Evolutionary conservation across 2,888 invertebrate genomes (phyloP), one percentile per base, ranked within the genome.

Genomic region (Drosophila fulvimacula): DNA sequence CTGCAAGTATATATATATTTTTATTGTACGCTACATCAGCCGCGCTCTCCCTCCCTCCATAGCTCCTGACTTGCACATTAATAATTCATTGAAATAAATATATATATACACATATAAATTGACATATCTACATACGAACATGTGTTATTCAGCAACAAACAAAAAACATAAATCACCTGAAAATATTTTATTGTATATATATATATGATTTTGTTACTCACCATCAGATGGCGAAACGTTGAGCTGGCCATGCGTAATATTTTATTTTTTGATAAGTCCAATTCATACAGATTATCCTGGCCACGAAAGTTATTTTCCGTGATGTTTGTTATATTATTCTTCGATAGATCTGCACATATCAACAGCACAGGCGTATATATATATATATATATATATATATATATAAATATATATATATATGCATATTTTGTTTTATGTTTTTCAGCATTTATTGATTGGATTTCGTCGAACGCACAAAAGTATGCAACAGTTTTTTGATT

Each of bases 291-390:
- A 92, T 95, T 95, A 81, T 95, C 94, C 82, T 96, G 94, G 19
- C 96, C 96, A 60, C 96, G 94, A 92, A 97, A 97, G 92, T 96
- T 96, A 75, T 95, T 95, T 71, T 95, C 95, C 69, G 93, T 93
- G 56, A 96, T 94, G 57, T 94, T 93, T 42, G 95, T 95, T 34
- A 97, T 94, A 87, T 96, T 96, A 91, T 97, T 97, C 83, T 94
- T 92, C 3, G 95, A 95, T 55, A 97, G 93, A 92, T 97, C 95
- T 79, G 80, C 38, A 11, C 42, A 49, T 57, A 44, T 55, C 64
- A 49, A 58, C 61, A 75, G 36, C 36, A 19, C 21, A 15, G 15
- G 7, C 34, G 30, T 38, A 65, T 10, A 41, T 10, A 19, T n/a
- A n/a, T n/a, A n/a, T n/a, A n/a, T n/a, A n/a, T n/a, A n/a, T n/a